These are phyloP conservation scores for Tapera naevia DNA, from an alignment of 2,797 vertebrate species.

Conservation along the genomic window DNA sequence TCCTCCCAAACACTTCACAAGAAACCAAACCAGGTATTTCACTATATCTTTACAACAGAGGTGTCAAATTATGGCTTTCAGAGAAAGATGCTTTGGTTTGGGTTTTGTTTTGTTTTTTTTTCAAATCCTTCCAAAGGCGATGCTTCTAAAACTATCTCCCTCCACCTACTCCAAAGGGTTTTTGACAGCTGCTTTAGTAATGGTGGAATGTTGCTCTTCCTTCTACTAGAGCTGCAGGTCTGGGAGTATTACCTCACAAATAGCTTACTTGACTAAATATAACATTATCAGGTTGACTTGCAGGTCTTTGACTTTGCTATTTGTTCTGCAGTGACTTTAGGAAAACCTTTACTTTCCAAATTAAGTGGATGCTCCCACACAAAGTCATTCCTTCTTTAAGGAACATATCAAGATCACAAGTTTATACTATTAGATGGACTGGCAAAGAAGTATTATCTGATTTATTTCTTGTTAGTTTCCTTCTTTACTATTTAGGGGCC, in stretches of 20 bases:
- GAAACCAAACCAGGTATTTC: constrained; percentile 34
- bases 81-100: background rate
- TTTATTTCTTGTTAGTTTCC: background rate
- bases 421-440: background rate
- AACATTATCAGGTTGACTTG: background rate
- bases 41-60: background rate
- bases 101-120: too few species aligned
- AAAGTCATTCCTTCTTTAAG: background rate
- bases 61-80: constrained; percentile 8
- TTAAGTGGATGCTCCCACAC: background rate
- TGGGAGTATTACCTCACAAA: background rate
- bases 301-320: background rate
- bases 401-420: background rate
- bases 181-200: background rate
- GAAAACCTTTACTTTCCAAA: background rate
- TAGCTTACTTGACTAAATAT: background rate
- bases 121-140: background rate
- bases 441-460: background rate
- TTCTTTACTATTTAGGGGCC: background rate
- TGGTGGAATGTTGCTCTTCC: background rate
- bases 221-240: background rate
- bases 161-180: background rate
- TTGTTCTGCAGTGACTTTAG: background rate
- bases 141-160: background rate
- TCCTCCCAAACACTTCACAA: background rate